Conservation (phyloP, 2,888 invertebrate genomes). For the Reticulitermes lucifugus region DNA sequence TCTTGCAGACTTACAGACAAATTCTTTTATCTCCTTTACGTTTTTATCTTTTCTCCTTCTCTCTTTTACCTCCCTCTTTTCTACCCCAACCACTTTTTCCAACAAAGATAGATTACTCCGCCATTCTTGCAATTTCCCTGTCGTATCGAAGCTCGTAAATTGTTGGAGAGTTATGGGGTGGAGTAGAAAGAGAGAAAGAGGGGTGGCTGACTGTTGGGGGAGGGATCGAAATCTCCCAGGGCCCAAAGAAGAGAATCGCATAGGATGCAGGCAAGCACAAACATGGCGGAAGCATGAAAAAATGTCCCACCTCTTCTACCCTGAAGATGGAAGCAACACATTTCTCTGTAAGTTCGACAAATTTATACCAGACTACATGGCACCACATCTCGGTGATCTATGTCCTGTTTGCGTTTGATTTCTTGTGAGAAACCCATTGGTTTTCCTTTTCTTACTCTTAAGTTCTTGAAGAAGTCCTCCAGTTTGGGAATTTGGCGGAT, state of each 20-base stretch:
- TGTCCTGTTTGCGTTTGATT: neutral
- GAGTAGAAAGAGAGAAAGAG: constrained; percentile 57
- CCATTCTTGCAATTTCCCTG: constrained; percentile 95
- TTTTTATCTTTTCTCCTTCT: constrained; percentile 48
- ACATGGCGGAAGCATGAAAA: constrained; percentile 35
- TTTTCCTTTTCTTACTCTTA: too few species aligned
- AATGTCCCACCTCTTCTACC: neutral
- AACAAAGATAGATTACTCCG: constrained; percentile 84
- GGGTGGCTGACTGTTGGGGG: constrained; percentile 53
- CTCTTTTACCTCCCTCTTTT: constrained; percentile 36
- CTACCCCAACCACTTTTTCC: constrained; percentile 45
- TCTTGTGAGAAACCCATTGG: neutral
- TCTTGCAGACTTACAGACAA: constrained; percentile 44
- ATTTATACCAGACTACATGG: too few species aligned
- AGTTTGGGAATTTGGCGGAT: too few species aligned
- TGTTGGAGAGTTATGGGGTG: constrained; percentile 83
- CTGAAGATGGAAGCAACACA: too few species aligned
- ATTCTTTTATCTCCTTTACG: constrained; percentile 47
- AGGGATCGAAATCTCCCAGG: constrained; percentile 51
- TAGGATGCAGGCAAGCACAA: constrained; percentile 34
- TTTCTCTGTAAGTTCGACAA: too few species aligned
- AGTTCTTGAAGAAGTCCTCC: too few species aligned
- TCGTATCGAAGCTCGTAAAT: constrained; percentile 92
- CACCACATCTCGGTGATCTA: too few species aligned
- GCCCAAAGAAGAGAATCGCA: constrained; percentile 42